phyloP scores from a whole-genome alignment of 2,797 vertebrate species.

The Lutjanus campechanus region DNA sequence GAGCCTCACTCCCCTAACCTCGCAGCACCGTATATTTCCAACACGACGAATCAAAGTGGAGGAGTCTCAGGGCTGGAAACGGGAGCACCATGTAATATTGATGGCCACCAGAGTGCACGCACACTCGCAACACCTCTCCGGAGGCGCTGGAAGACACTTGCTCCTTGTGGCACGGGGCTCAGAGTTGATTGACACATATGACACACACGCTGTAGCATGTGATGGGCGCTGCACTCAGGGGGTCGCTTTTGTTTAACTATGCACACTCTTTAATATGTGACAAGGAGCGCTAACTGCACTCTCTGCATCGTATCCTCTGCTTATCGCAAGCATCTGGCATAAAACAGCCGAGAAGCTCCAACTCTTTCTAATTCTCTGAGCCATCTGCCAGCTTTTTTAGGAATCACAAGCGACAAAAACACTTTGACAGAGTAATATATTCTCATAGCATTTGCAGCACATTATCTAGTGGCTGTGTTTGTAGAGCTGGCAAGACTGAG shows the following conservation, averaged over 20 bases:
- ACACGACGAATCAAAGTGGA: slow-evolving; percentile 72
- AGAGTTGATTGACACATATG: slow-evolving; percentile 73
- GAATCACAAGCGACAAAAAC: slow-evolving; percentile 56
- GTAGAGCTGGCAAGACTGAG: background rate
- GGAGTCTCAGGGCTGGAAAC: slow-evolving; percentile 72
- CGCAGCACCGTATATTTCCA: slow-evolving; percentile 47
- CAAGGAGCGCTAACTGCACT: slow-evolving; percentile 54
- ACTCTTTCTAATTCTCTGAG: slow-evolving; percentile 67
- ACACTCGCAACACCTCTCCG: slow-evolving; percentile 56
- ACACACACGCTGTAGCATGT: slow-evolving; percentile 38
- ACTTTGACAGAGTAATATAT: slow-evolving; percentile 45
- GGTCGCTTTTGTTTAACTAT: slow-evolving; percentile 77
- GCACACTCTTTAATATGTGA: slow-evolving; percentile 65
- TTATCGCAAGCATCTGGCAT: slow-evolving; percentile 70
- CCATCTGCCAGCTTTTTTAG: slow-evolving; percentile 65
- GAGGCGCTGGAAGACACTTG: slow-evolving; percentile 61
- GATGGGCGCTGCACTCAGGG: slow-evolving; percentile 55
- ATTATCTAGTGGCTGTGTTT: slow-evolving; percentile 16
- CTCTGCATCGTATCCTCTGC: slow-evolving; percentile 57
- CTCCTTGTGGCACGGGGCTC: slow-evolving; percentile 56
- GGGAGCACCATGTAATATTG: slow-evolving; percentile 80
- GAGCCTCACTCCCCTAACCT: slow-evolving; percentile 59
- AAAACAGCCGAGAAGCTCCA: slow-evolving; percentile 64
- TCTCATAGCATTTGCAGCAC: slow-evolving; percentile 35
- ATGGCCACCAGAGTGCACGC: slow-evolving; percentile 70